phyloP scores from a whole-genome alignment of 2,888 invertebrate species.

The Adineta ricciae region DNA sequence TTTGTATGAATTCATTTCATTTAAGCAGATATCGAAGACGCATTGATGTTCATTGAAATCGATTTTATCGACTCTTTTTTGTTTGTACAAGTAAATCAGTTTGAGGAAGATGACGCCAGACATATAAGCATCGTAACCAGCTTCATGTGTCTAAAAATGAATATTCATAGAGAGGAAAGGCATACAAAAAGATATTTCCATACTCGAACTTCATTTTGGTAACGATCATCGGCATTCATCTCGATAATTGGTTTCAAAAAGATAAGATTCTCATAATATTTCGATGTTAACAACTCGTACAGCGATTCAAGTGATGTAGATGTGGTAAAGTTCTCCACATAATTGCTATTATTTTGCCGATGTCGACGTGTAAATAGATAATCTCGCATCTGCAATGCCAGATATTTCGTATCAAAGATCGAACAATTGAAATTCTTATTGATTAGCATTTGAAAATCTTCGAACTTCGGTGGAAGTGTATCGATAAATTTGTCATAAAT shows the following conservation, averaged over 20 bases:
- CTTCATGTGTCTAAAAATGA: background rate
- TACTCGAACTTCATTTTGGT: background rate
- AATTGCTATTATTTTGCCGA: background rate
- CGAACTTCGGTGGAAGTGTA: background rate
- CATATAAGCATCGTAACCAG: constrained; percentile 14
- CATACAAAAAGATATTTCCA: background rate
- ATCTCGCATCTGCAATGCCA: background rate
- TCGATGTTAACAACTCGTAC: background rate
- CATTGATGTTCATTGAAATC: background rate
- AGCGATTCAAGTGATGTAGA: background rate
- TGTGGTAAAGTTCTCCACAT: background rate
- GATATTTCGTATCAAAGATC: background rate
- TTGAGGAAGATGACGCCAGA: background rate
- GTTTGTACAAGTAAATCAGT: background rate
- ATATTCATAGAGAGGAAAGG: background rate
- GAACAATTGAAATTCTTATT: background rate
- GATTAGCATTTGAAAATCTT: background rate
- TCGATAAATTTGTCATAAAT: constrained; percentile 12
- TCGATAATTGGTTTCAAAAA: background rate
- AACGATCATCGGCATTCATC: background rate
- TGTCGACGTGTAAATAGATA: background rate
- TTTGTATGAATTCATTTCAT: background rate
- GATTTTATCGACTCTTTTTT: background rate
- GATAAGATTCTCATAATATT: background rate
- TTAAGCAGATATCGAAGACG: background rate